A percentile compares a stretch with the other conserved stretches of the same genome.
Conservation (phyloP, 2,888 invertebrate species). For the Creontiades dilutus region DNA sequence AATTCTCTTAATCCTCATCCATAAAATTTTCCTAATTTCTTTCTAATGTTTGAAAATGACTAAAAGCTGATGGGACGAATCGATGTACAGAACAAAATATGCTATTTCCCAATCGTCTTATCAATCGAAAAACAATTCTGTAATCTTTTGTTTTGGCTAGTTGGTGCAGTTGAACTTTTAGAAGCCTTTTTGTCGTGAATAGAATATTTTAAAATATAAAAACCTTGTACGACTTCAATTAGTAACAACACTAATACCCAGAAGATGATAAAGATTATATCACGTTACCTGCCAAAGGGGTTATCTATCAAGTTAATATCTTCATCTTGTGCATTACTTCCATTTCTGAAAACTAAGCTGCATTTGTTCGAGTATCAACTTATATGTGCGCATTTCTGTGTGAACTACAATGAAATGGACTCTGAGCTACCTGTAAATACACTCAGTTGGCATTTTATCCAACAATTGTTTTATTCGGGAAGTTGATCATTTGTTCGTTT, state of each 20-base stretch:
- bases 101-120: neutral
- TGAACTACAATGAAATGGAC: neutral
- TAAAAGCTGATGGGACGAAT: neutral
- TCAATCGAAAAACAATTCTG: neutral
- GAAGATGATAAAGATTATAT: neutral
- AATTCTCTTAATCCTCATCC: neutral
- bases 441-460: conserved; percentile 30
- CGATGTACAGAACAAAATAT: neutral
- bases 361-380: neutral
- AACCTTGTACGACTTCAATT: neutral
- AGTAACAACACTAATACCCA: neutral
- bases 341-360: conserved; percentile 30
- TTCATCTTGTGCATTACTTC: neutral
- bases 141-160: neutral
- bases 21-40: neutral
- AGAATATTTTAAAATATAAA: neutral
- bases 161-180: conserved; percentile 17
- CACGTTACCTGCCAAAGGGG: too few relatives aligned
- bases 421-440: conserved; percentile 28
- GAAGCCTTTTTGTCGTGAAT: neutral
- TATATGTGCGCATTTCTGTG: neutral
- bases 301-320: neutral
- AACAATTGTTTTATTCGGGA: conserved; percentile 5
- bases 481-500: conserved; percentile 21
- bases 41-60: neutral